Evolutionary conservation across 2,113 vertebrate species (phyloP).

Genomic region (Chitala chitala): DNA sequence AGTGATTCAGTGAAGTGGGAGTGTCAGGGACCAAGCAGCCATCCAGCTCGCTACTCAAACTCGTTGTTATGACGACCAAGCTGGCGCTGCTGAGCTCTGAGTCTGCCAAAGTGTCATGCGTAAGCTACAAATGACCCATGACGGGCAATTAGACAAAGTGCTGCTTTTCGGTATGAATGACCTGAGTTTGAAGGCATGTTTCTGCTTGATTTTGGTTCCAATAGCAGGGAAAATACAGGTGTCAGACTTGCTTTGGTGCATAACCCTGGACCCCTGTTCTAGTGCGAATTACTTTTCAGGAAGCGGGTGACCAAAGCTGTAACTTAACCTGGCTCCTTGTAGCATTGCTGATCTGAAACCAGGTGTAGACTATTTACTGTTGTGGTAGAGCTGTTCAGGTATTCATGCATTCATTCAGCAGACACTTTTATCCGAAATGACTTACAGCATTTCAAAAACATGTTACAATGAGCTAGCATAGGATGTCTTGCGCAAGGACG

Average conservation of each 20-base stretch:
- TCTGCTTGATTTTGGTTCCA: background rate
- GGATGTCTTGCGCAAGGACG: too few species aligned
- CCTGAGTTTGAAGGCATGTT: background rate
- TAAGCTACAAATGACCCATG: background rate
- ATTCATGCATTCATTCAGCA: too few species aligned
- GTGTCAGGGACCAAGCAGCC: background rate
- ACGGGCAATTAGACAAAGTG: background rate
- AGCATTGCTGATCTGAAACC: background rate
- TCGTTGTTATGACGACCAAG: background rate
- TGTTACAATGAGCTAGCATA: too few species aligned
- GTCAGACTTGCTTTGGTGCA: background rate
- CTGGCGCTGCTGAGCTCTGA: background rate
- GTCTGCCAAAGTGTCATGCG: background rate
- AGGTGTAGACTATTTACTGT: too few species aligned
- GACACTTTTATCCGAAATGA: too few species aligned
- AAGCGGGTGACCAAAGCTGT: background rate
- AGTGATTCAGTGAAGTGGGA: background rate
- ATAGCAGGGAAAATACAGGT: background rate
- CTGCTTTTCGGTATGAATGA: background rate
- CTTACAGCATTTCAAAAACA: too few species aligned
- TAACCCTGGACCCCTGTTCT: background rate
- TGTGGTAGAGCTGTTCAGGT: constrained; percentile 1
- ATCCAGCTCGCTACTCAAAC: background rate
- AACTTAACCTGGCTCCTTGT: background rate
- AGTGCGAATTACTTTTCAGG: background rate